phyloP scores from a whole-genome alignment of 2,888 invertebrate genomes.

The Homarus gammarus region DNA sequence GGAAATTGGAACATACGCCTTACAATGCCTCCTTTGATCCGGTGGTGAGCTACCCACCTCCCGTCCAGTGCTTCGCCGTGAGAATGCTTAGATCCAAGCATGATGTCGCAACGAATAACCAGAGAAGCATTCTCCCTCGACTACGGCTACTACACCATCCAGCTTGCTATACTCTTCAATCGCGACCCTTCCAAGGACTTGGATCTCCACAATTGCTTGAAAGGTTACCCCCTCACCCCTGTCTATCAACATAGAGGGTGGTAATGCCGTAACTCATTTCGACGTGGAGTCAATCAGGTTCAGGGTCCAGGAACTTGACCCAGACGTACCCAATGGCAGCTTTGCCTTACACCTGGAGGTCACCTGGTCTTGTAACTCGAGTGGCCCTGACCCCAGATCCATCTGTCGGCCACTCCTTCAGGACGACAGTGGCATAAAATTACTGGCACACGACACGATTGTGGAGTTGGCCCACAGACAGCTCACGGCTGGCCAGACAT shows the following conservation, averaged over 20 bases:
- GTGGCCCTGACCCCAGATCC: background rate
- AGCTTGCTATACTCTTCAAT: background rate
- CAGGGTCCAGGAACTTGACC: background rate
- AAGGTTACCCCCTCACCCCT: background rate
- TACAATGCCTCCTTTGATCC: background rate
- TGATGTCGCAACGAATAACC: background rate
- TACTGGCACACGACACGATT: background rate
- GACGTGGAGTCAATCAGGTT: background rate
- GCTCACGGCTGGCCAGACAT: background rate
- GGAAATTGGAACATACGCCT: background rate
- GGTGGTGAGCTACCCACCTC: background rate
- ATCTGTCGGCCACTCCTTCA: background rate
- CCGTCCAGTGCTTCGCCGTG: background rate
- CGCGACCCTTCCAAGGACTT: background rate
- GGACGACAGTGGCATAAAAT: background rate
- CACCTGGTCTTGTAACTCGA: background rate
- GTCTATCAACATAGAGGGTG: background rate
- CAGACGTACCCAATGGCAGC: background rate
- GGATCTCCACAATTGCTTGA: background rate
- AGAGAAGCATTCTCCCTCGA: background rate
- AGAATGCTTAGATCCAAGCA: background rate
- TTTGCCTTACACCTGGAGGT: background rate
- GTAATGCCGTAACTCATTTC: background rate
- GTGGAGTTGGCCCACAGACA: background rate
- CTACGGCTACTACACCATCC: conserved; percentile 5